Evolutionary conservation across 2,888 invertebrate genomes (phyloP), one percentile per base, ranked within the genome.

Genomic region (Latheticus oryzae): DNA sequence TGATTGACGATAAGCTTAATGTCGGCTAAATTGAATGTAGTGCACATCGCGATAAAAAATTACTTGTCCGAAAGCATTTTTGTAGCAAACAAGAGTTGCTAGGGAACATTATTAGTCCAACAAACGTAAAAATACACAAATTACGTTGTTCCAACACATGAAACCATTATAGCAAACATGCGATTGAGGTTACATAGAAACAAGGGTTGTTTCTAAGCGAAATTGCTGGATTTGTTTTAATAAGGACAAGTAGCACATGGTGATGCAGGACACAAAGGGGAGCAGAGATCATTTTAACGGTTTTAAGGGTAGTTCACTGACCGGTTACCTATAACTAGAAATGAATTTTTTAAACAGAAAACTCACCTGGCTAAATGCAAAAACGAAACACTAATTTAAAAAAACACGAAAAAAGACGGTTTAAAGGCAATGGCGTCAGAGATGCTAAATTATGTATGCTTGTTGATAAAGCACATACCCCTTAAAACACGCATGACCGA

Each of bases 341-440:
- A 15, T 15, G 23, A 5, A 8, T 21, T 32, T 45, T 45, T 15
- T 12, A n/a, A 28, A 23, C 8, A 11, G 5, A 13, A 45, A 5
- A 43, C 45, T 58, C 32, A 58, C 58, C 58, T 58, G 37, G 24
- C 45, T 28, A 47, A 32, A 15, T 13, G 2, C 11, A n/a, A 1
- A 17, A 28, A 32, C 50, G n/a, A 35, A 54, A 43, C 61, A 65
- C 63, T 30, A 21, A 38, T 60, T 58, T 55, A 32, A 40, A 45
- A 58, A 58, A 53, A 58, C 57, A 47, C 43, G 35, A 57, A 54
- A 50, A 42, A 55, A 43, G n/a, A 24, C 35, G 35, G 15, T 45
- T 38, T 47, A 58, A 58, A 60, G 53, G 60, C 62, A 65, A 66
- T 68, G 68, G 66, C 66, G 66, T 66, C 67, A 60, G 33, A 59